These are phyloP conservation scores for Clarias platycephalus DNA, from an alignment of 2,797 vertebrate genomes.

Conservation along the genomic window DNA sequence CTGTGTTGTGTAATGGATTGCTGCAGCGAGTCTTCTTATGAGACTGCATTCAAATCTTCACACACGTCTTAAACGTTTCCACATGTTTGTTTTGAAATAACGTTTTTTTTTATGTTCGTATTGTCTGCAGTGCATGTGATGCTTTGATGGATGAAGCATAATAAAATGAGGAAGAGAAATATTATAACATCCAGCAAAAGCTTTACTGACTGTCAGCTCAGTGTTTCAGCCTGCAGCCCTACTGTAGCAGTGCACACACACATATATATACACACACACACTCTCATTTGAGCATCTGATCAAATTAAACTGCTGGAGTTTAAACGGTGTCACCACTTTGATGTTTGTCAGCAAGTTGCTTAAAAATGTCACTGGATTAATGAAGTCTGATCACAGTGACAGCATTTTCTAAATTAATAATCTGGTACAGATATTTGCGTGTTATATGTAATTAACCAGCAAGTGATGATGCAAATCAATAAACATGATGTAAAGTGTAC, in stretches of 20 bases:
- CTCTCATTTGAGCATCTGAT: background rate
- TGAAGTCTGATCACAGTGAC: background rate
- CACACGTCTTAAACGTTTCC: background rate
- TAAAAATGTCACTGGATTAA: conserved; percentile 5
- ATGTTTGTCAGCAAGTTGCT: background rate
- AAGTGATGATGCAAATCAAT: background rate
- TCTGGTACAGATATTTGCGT: background rate
- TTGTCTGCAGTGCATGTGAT: background rate
- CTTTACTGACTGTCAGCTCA: background rate
- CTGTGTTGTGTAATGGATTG: background rate
- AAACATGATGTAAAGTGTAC: background rate
- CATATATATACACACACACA: too few species aligned
- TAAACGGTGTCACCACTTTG: background rate
- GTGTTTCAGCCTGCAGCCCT: background rate
- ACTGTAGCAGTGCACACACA: background rate
- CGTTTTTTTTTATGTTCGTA: background rate
- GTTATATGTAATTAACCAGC: background rate
- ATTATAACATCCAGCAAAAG: background rate
- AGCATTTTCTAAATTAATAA: background rate
- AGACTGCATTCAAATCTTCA: background rate
- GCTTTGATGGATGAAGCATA: background rate
- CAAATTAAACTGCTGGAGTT: background rate
- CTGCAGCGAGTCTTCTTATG: background rate
- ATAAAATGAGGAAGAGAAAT: background rate
- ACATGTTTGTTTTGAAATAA: background rate